These are phyloP conservation scores for Pemphigus obesinymphae DNA, from an alignment of 1,140 invertebrate species.

Conservation along the genomic window DNA sequence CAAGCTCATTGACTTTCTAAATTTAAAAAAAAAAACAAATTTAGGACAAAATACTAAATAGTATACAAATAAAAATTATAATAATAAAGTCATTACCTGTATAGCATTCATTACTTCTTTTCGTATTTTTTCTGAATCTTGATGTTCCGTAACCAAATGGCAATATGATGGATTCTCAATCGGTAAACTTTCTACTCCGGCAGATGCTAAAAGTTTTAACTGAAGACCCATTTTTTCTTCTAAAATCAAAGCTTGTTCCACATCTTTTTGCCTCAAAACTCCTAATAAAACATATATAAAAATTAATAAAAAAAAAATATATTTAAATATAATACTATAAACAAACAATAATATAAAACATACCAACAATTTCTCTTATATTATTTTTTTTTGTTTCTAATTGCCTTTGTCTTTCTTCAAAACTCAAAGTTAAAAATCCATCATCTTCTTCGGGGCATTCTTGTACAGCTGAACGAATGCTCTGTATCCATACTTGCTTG, in stretches of 20 bases:
- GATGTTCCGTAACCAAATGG: slow-evolving; percentile 57
- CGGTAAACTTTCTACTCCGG: slow-evolving; percentile 53
- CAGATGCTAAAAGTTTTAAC: slow-evolving; percentile 67
- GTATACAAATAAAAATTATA: not conserved
- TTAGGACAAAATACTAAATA: not conserved
- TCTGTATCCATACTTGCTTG: slow-evolving; percentile 80
- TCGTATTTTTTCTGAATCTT: slow-evolving; percentile 63
- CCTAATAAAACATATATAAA: slow-evolving; percentile 51
- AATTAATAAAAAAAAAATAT: not conserved
- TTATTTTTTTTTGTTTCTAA: slow-evolving; percentile 68
- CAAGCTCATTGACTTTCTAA: slow-evolving; percentile 66
- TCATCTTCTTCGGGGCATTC: slow-evolving; percentile 54
- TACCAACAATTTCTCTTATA: slow-evolving; percentile 67
- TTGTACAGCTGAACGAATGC: slow-evolving; percentile 55
- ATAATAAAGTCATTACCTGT: slow-evolving; percentile 52
- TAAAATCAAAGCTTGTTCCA: slow-evolving; percentile 74
- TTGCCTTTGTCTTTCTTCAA: slow-evolving; percentile 65
- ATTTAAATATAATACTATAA: not conserved
- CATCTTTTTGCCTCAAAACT: slow-evolving; percentile 76
- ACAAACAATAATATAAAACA: slow-evolving; percentile 43
- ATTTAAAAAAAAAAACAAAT: slow-evolving; percentile 48
- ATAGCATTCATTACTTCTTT: slow-evolving; percentile 66
- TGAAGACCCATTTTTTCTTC: slow-evolving; percentile 86
- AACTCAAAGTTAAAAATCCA: slow-evolving; percentile 50
- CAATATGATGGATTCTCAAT: slow-evolving; percentile 55